Base-by-base conservation (phyloP, 2,888 invertebrate species). In the Troglohyphantes excavatus region DNA sequence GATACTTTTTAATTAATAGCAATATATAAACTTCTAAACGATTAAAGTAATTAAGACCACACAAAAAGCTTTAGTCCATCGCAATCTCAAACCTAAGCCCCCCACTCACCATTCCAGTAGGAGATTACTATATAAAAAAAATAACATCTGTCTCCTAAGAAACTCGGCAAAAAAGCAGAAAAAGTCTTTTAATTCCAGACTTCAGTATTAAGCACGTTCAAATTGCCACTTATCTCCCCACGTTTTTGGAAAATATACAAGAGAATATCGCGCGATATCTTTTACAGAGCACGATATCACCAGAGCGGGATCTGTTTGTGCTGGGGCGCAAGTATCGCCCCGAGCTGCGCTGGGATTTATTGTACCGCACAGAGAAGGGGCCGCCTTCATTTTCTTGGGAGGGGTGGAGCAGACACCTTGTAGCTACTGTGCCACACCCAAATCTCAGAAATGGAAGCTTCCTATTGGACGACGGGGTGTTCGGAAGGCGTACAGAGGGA, bases 371-470 rank as follows among this genome's bases (percentile, higher is more conserved):
- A 82, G 33, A 23, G n/a, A 29, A 86, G 53, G n/a, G 88, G 88
- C 88, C 88, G 73, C 88, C 88, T 88, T 88, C 88, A 88, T 88
- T 88, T 88, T 82, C 81, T 59, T 43, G 3, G 46, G 7, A 75
- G 75, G 88, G 88, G 88, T 88, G 88, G 72, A 59, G 75, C 88
- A 79, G 88, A 81, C 88, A 68, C 81, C 61, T 82, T 70, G 33
- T 19, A 26, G 81, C 75, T 88, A 73, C 82, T 53, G 73, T 65
- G 88, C 88, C 88, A 88, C 88, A 88, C 88, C 88, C 88, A 81
- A 67, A 75, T 59, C 65, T 21, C 17, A 13, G 29, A 17, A 82
- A 88, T 88, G 75, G 81, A 13, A 23, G 88, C 53, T 67, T 75
- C 81, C 88, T 27, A 88, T 88, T 88, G 88, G 88, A 27, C 39